Base-by-base conservation (phyloP, 64 coral and sea anemone genomes). In the Acropora yongei region DNA sequence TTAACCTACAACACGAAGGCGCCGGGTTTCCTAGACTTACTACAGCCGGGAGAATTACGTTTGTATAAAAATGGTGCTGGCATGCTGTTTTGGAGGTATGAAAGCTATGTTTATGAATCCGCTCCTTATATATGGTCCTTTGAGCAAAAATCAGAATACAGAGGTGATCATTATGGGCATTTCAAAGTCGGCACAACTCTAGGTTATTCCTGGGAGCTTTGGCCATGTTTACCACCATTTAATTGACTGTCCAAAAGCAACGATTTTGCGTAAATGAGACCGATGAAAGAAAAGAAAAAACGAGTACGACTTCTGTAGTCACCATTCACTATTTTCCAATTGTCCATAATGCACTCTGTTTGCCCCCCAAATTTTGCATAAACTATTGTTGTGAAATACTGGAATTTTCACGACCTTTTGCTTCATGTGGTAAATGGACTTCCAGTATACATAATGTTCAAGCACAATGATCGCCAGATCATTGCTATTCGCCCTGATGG, bases 391-490 rank as follows among this genome's bases (percentile, higher is more conserved):
- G 49, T 79, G 39, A 85, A 93, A 40, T 50, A 4, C 67, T 91
- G 17, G 68, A 91, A 84, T 91, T 83, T 91, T 30, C 39, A 79
- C 43, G 68, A 91, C 75, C 71, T 75, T 91, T 46, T 91, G 1
- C 57, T 91, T 47, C 79, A 91, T 84, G 79, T 68, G 40, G 79
- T 91, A 17, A 55, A 75, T 39, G 17, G 83, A 72, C 83, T 86
- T 72, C 83, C 16, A 5, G 83, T 86, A 49, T 86, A 72, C 69
- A 53, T 72, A 41, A n/a, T 86, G 69, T 86, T 86, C 83, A 69
- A 86, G 66, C 83, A 63, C 44, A 86, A 69, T 72, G 41, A 18
- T 84, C 67, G 14, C 30, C 82, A 84, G 57, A 68, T 84, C 40
- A 47, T 82, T 84, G 43, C 74, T 69, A 73, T 91, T 65, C 49